phyloP scores from a whole-genome alignment of 2,113 vertebrate species.

The Gila orcuttii region DNA sequence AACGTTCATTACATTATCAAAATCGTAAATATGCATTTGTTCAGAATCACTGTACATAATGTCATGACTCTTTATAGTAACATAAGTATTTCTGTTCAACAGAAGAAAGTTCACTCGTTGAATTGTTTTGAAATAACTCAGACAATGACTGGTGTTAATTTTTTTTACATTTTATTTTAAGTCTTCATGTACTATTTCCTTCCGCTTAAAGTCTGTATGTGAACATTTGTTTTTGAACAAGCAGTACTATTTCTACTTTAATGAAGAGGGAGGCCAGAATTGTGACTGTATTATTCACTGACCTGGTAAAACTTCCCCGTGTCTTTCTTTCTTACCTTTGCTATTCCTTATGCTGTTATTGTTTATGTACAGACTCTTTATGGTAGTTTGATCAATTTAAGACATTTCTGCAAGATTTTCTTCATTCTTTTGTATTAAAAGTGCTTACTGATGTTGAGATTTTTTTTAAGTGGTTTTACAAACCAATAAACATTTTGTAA shows the following conservation, averaged over 20 bases:
- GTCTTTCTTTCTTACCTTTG: slow-evolving; percentile 80
- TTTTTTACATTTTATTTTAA: slow-evolving; percentile 77
- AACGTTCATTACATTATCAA: not conserved
- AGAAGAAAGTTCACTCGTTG: slow-evolving; percentile 79
- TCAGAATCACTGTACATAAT: slow-evolving; percentile 27
- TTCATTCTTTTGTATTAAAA: slow-evolving; percentile 88
- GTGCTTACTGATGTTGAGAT: slow-evolving; percentile 87
- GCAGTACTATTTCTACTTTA: slow-evolving; percentile 86
- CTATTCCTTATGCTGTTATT: slow-evolving; percentile 78
- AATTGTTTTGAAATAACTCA: slow-evolving; percentile 78
- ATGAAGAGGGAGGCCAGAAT: slow-evolving; percentile 81
- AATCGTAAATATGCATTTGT: not conserved
- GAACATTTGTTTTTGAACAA: slow-evolving; percentile 82
- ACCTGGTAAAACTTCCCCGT: slow-evolving; percentile 66
- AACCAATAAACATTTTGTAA: slow-evolving; percentile 94
- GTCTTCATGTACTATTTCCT: slow-evolving; percentile 63
- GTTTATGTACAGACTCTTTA: slow-evolving; percentile 87
- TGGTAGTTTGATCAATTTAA: slow-evolving; percentile 84
- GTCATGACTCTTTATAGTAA: slow-evolving; percentile 57
- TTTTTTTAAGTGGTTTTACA: slow-evolving; percentile 90
- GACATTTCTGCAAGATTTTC: slow-evolving; percentile 89
- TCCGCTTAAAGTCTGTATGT: slow-evolving; percentile 72
- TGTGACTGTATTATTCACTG: slow-evolving; percentile 75
- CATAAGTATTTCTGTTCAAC: slow-evolving; percentile 79
- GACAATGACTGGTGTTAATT: slow-evolving; percentile 70